Percentiles rank a stretch among this genome's conserved stretches.
phyloP scores from a whole-genome alignment of 2,113 vertebrate species.

The Merops nubicus region DNA sequence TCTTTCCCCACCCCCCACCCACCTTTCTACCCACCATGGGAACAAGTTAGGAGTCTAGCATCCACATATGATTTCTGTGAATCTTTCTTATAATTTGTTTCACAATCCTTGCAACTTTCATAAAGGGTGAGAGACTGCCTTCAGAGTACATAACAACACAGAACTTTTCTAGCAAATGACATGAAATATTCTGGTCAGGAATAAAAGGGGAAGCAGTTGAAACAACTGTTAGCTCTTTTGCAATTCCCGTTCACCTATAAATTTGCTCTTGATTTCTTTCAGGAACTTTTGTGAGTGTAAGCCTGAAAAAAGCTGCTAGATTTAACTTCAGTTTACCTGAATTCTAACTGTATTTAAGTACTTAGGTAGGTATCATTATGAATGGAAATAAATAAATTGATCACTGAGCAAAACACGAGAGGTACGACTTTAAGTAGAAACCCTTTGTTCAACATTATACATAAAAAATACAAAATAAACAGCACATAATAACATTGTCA shows the following conservation, averaged over 20 bases:
- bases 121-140: neutral
- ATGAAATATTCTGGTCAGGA: neutral
- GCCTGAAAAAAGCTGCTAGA: neutral
- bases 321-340: neutral
- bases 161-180: neutral
- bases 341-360: neutral
- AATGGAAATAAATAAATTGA: neutral
- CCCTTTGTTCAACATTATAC: neutral
- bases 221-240: neutral
- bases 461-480: neutral
- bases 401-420: neutral
- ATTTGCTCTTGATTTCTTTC: neutral
- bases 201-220: neutral
- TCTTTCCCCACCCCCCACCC: too few species aligned
- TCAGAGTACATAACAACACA: neutral
- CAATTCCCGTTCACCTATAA: neutral
- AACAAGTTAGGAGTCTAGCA: neutral
- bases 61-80: neutral
- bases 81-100: neutral
- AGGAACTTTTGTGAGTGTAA: neutral
- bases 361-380: neutral
- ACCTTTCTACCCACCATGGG: too few species aligned
- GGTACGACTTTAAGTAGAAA: neutral
- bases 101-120: neutral
- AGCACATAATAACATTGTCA: fast-evolving